These are phyloP conservation scores for Neodiprion lecontei DNA, from an alignment of 1,140 invertebrate species.

Conservation along the genomic window DNA sequence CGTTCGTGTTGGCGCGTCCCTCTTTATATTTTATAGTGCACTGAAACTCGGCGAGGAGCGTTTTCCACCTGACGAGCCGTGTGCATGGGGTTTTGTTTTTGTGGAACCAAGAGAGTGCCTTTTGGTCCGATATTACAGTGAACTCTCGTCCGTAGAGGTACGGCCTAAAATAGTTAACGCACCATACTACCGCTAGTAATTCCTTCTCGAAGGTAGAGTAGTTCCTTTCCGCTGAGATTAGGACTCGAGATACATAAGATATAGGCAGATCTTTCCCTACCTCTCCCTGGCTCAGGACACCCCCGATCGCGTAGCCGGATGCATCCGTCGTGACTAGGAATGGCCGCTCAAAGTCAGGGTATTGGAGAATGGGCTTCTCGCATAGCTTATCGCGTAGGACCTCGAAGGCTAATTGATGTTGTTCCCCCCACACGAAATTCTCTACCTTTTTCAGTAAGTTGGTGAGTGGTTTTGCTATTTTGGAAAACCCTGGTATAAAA, in stretches of 20 bases:
- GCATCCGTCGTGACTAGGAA: conserved; percentile 22
- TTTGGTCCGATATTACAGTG: conserved; percentile 36
- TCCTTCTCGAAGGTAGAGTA: conserved; percentile 51
- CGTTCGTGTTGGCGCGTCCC: conserved; percentile 25
- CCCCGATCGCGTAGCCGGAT: conserved; percentile 24
- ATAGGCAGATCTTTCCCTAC: conserved; percentile 20
- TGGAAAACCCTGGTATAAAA: conserved; percentile 38
- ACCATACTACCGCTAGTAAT: conserved; percentile 17
- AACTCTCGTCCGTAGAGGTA: conserved; percentile 24
- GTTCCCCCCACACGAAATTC: conserved; percentile 27
- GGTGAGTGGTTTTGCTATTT: conserved; percentile 36
- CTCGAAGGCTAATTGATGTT: conserved; percentile 30
- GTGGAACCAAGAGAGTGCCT: conserved; percentile 46
- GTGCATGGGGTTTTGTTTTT: conserved; percentile 42
- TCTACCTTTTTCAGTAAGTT: conserved; percentile 19
- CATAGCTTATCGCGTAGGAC: conserved; percentile 28
- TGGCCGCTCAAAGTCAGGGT: conserved; percentile 5
- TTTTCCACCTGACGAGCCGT: conserved; percentile 47
- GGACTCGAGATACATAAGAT: conserved; percentile 37
- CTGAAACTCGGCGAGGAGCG: conserved; percentile 48
- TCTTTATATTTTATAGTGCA: conserved; percentile 41
- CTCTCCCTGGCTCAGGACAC: conserved; percentile 19
- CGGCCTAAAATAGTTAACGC: conserved; percentile 19
- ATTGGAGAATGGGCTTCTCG: conserved; percentile 8
- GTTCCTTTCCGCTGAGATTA: conserved; percentile 35